Conservation (phyloP, 2,797 vertebrate genomes). For the Fistularia commersonii region DNA sequence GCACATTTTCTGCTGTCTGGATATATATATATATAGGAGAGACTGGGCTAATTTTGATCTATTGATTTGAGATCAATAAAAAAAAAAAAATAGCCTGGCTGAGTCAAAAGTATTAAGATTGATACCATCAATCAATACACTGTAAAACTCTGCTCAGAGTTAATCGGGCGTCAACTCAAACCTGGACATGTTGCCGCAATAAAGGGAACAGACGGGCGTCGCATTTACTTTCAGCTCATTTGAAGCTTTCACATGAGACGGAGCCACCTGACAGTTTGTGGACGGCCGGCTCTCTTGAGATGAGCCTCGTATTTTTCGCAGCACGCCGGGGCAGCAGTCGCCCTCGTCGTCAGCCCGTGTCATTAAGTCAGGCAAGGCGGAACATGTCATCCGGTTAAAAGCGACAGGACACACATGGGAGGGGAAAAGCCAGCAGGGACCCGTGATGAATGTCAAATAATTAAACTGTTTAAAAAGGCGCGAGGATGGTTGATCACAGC, state of each 20-base stretch:
- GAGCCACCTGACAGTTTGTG: conserved; percentile 34
- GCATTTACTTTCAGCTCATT: conserved; percentile 46
- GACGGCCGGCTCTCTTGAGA: conserved; percentile 38
- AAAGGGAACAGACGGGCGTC: conserved; percentile 27
- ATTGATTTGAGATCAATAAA: no score
- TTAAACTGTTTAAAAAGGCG: conserved; percentile 29
- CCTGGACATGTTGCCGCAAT: conserved; percentile 11
- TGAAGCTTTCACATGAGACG: conserved; percentile 34
- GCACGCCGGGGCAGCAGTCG: conserved; percentile 48
- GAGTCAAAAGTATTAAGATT: background rate
- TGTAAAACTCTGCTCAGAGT: conserved; percentile 1
- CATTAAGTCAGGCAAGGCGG: conserved; percentile 54
- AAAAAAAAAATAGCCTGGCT: no score
- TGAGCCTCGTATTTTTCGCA: conserved; percentile 40
- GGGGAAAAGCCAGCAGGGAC: conserved; percentile 12
- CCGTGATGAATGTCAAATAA: conserved; percentile 43
- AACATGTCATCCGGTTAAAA: conserved; percentile 41
- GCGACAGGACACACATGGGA: conserved; percentile 37
- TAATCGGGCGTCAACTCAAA: conserved; percentile 13
- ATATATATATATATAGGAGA: conserved; percentile 2
- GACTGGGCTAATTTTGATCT: background rate
- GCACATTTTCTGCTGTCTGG: background rate
- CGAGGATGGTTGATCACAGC: conserved; percentile 19
- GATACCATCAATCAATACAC: conserved; percentile 5
- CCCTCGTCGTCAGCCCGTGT: conserved; percentile 45